A percentile compares a stretch with the other conserved stretches of the same genome.
Conservation (phyloP, 2,888 invertebrate genomes). For the Abscondita cerata region DNA sequence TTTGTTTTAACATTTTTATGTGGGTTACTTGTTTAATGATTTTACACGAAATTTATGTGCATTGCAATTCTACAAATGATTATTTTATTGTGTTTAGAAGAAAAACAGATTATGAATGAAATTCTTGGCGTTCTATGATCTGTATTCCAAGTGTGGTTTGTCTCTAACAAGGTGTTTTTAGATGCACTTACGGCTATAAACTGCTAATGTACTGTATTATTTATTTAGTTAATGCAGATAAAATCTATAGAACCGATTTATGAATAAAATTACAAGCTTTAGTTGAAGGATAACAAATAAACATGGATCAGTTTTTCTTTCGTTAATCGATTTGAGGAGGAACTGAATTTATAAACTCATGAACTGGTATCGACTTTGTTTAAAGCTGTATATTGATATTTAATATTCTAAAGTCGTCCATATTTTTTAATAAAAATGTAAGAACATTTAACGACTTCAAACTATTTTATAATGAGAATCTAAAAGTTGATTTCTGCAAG, state of each 20-base stretch:
- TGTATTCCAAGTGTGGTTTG: conserved; percentile 19
- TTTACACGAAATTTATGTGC: conserved; percentile 1
- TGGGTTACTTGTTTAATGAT: conserved; percentile 9
- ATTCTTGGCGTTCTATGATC: conserved; percentile 14
- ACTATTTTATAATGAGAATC: too few species aligned
- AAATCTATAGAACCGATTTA: conserved; percentile 2
- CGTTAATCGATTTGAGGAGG: too few species aligned
- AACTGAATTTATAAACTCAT: too few species aligned
- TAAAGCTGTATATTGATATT: too few species aligned
- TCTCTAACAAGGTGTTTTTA: conserved; percentile 21
- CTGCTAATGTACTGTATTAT: conserved; percentile 22
- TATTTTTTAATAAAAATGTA: too few species aligned
- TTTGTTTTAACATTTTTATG: conserved; percentile 1
- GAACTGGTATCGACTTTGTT: too few species aligned
- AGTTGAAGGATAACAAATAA: neutral
- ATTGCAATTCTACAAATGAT: conserved; percentile 6
- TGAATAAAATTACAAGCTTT: conserved; percentile 2
- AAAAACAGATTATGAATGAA: conserved; percentile 19
- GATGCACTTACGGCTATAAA: conserved; percentile 15
- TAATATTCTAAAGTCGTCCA: too few species aligned
- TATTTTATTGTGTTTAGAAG: conserved; percentile 8
- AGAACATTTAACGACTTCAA: too few species aligned
- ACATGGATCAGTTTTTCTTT: too few species aligned
- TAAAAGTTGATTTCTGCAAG: too few species aligned
- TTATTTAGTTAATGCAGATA: conserved; percentile 16